Base-by-base conservation (phyloP, 1,140 invertebrate genomes). In the Leptonema lineaticorne region DNA sequence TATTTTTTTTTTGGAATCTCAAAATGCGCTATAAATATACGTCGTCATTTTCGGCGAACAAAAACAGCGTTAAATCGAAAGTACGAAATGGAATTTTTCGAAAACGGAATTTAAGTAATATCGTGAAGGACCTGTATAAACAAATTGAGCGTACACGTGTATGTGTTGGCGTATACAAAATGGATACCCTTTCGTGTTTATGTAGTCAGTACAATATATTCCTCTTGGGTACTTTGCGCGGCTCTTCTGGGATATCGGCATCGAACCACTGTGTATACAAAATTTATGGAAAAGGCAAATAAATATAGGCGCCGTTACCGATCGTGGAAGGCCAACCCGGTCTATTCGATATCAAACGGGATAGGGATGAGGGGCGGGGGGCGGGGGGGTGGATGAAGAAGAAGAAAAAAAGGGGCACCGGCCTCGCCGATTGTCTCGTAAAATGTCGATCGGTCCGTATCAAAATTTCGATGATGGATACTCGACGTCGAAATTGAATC, bases 251-350 rank as follows among this genome's bases (percentile, higher is more conserved):
- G 18, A 53, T 26, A 53, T 53, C 48, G 48, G 24, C 18, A 53
- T 26, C 24, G 48, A 62, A 8, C 62, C 22, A 16, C 18, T 22
- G 18, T 26, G 30, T 59, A 59, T 30, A 24, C 26, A 63, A 41
- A 63, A 63, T 37, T 22, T 63, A 63, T 28, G 18, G 33, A 37
- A 41, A 63, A 16, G 33, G 2, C 33, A 45, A 63, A 63, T 24
- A 37, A 63, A 45, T 28, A 62, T 37, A 62, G 59, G 26, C 29
- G 59, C 20, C 18, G 5, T 57, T 57, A 22, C 8, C 2, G 28
- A 57, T 4, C 46, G 22, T 48, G 16, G 22, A 6, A 14, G 16
- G 46, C 14, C 4, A n/a, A n/a, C n/a, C n/a, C n/a, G n/a, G n/a
- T n/a, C n/a, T n/a, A n/a, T n/a, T n/a, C n/a, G n/a, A n/a, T n/a